Base-by-base conservation (phyloP, 2,888 invertebrate species). In the Plutella xylostella region DNA sequence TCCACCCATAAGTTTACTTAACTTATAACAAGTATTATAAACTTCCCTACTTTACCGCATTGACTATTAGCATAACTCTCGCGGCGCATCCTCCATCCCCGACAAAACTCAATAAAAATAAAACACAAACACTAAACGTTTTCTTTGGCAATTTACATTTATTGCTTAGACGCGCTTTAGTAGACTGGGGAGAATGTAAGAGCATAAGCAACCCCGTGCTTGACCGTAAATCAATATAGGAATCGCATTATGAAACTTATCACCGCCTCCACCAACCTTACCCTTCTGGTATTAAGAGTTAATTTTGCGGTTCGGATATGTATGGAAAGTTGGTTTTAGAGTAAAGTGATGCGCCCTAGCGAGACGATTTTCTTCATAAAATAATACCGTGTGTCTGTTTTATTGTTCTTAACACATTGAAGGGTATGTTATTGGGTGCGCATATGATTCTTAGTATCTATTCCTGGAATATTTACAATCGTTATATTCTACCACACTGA, bases 81-180 rank as follows among this genome's bases (percentile, higher is more conserved):
- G n/a, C n/a, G n/a, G n/a, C n/a, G n/a, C n/a, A n/a, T n/a, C n/a
- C n/a, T 20, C 19, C 37, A 18, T n/a, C 34, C 43, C 25, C 14
- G 43, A 37, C 11, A n/a, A 18, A 43, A 28, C 18, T 3, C 43
- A 43, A 37, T 43, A 43, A 37, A 34, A 28, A 35, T 42, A 42
- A 42, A 42, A 42, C 42, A 31, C 20, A n/a, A 17, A 22, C 18
- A 3, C 9, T 25, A 43, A 43, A 25, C 39, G 38, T 45, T 30
- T 39, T 34, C 42, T 9, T 14, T 39, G 14, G 39, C 45, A 47
- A 47, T 47, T 47, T 47, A 47, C 47, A 45, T 47, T 47, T 47
- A 47, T 47, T 22, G 45, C 45, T 31, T 22, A 35, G 20, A 47
- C 47, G 41, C 40, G 33, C 12, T 43, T 43, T 39, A 19, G 40